Conservation (phyloP, 2,888 invertebrate species). For the Magallana nippona region DNA sequence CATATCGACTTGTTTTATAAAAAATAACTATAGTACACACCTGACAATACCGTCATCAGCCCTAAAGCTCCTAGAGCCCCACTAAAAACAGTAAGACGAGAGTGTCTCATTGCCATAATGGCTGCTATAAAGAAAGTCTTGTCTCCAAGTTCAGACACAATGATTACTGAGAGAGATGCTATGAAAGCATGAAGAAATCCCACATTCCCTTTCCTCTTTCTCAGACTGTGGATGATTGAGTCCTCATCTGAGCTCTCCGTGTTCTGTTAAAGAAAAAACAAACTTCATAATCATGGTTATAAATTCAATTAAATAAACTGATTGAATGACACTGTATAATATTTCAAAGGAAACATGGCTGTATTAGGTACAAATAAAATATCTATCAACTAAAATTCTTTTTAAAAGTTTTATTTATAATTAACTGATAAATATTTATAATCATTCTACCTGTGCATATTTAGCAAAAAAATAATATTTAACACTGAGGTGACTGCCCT, state of each 20-base stretch:
- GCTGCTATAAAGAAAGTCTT: slow-evolving; percentile 99
- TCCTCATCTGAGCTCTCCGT: slow-evolving; percentile 62
- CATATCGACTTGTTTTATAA: too few relatives aligned
- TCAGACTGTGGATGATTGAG: slow-evolving; percentile 54
- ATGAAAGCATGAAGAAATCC: slow-evolving; percentile 96
- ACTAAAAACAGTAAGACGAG: slow-evolving; percentile 92
- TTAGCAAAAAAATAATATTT: too few relatives aligned
- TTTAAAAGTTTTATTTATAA: too few relatives aligned
- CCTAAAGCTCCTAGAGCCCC: slow-evolving; percentile 96
- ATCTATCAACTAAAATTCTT: too few relatives aligned
- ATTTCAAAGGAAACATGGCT: too few relatives aligned
- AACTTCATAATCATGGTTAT: neutral
- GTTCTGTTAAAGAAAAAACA: slow-evolving; percentile 48
- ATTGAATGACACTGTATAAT: too few relatives aligned
- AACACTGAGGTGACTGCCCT: too few relatives aligned
- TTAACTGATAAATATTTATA: too few relatives aligned
- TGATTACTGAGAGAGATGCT: slow-evolving; percentile 95
- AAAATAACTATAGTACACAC: slow-evolving; percentile 79
- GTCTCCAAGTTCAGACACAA: slow-evolving; percentile 98
- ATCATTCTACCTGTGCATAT: too few relatives aligned
- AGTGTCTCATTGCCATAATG: slow-evolving; percentile 99
- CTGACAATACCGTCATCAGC: slow-evolving; percentile 95
- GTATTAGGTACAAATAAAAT: too few relatives aligned
- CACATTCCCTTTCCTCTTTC: slow-evolving; percentile 66
- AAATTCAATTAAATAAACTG: too few relatives aligned